Evolutionary conservation across 2,888 invertebrate species (phyloP).

Genomic region (Hypomecis punctinalis): DNA sequence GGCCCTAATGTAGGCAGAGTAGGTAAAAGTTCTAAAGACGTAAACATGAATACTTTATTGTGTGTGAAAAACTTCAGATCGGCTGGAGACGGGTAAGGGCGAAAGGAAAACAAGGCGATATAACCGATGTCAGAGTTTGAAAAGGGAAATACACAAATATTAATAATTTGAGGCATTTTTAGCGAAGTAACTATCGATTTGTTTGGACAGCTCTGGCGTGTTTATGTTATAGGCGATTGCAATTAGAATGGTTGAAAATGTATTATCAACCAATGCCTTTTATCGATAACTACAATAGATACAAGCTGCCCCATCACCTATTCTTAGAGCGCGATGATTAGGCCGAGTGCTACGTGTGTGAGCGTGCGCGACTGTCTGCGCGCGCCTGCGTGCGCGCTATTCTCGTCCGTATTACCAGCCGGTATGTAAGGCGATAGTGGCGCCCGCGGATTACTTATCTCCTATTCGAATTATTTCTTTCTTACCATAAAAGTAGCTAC

Average conservation of each 20-base stretch:
- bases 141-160: constrained; percentile 57
- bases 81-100: constrained; percentile 24
- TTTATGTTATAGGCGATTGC: background rate
- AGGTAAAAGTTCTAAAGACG: constrained; percentile 36
- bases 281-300: too few species aligned
- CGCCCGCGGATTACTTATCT: too few species aligned
- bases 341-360: too few species aligned
- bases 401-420: too few species aligned
- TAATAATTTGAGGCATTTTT: constrained; percentile 68
- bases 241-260: background rate
- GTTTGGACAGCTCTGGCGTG: constrained; percentile 39
- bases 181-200: constrained; percentile 54
- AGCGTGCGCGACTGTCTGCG: too few species aligned
- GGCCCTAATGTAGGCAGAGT: constrained; percentile 37
- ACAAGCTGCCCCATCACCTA: too few species aligned
- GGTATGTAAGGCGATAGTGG: too few species aligned
- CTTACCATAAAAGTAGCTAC: too few species aligned
- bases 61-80: constrained; percentile 40
- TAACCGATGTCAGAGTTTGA: constrained; percentile 21
- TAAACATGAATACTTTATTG: constrained; percentile 43
- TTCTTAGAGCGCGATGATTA: too few species aligned
- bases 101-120: constrained; percentile 10
- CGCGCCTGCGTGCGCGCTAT: too few species aligned
- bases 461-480: too few species aligned
- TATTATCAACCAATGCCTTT: too few species aligned